Base-by-base conservation (phyloP, 2,888 invertebrate species). In the Lampropteryx suffumata region DNA sequence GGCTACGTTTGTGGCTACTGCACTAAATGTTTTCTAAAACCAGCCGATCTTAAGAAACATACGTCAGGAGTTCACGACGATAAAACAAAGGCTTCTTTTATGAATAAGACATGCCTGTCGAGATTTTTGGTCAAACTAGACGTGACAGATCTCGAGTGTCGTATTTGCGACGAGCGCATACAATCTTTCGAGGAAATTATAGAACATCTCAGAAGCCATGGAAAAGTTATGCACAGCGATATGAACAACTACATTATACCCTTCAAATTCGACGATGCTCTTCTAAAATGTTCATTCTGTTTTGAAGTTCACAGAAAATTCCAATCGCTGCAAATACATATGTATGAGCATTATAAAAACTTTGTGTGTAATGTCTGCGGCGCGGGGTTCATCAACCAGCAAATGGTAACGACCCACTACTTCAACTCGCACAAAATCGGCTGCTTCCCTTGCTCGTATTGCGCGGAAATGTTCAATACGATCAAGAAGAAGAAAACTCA, bases 381-480 rank as follows among this genome's bases (percentile, higher is more conserved):
- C 17, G 70, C 72, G 0, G 81, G 79, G 0, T 84, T 79, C 32
- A 67, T 82, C 0, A 77, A 70, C 21, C 64, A 63, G 1, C 59
- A 60, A 1, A 70, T 70, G 10, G 46, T 79, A 1, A 46, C 52
- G 0, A 67, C 62, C 4, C 84, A 83, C 27, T 42, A 46, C 37
- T 61, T 54, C 0, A 56, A 62, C 3, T 70, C 61, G 0, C 81
- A 83, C 46, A 62, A 72, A 10, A 62, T 61, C 2, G 79, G 81
- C 0, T 46, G 61, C 0, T 82, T 73, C 47, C 46, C 61, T 1
- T 84, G 84, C 50, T 55, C 60, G n/a, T 59, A 63, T 5, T 91
- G 91, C 50, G 59, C 75, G 0, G 82, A 84, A 55, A 67, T 79
- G 0, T 91, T 90, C 41, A 78, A 84, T 6, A 88, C 84, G 0